Percentiles rank a stretch among this genome's conserved stretches.
phyloP scores from a whole-genome alignment of 2,888 invertebrate species.

The Xylota segnis region DNA sequence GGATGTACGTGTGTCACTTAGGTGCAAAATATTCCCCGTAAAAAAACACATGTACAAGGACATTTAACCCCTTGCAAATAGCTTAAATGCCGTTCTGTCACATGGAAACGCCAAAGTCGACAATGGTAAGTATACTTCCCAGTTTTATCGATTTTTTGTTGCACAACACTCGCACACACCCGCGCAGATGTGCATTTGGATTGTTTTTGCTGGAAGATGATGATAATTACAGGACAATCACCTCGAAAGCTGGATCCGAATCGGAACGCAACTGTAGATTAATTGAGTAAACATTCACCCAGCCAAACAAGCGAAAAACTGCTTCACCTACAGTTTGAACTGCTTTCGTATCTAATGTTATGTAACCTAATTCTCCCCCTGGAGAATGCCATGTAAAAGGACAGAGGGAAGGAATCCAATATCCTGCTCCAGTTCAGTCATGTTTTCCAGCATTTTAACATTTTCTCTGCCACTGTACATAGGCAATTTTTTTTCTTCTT shows the following conservation, averaged over 20 bases:
- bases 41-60: conserved; percentile 52
- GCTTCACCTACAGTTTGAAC: not conserved
- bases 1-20: conserved; percentile 56
- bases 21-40: conserved; percentile 59
- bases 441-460: conserved; percentile 24
- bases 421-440: conserved; percentile 39
- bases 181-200: conserved; percentile 33
- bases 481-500: not conserved
- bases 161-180: conserved; percentile 30
- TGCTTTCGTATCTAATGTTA: conserved; percentile 34
- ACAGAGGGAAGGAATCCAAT: conserved; percentile 14
- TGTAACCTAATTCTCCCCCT: conserved; percentile 26
- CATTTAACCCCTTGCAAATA: conserved; percentile 71
- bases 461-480: conserved; percentile 14
- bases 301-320: not conserved
- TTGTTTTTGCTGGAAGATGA: conserved; percentile 44
- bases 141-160: conserved; percentile 70
- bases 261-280: conserved; percentile 38
- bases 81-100: conserved; percentile 69
- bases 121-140: conserved; percentile 65
- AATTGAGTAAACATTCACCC: conserved; percentile 34
- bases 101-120: conserved; percentile 64
- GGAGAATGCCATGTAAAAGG: not conserved
- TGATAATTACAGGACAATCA: conserved; percentile 63
- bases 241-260: conserved; percentile 39